phyloP scores from a whole-genome alignment of 2,888 invertebrate genomes.

The Drosophila neotestacea region DNA sequence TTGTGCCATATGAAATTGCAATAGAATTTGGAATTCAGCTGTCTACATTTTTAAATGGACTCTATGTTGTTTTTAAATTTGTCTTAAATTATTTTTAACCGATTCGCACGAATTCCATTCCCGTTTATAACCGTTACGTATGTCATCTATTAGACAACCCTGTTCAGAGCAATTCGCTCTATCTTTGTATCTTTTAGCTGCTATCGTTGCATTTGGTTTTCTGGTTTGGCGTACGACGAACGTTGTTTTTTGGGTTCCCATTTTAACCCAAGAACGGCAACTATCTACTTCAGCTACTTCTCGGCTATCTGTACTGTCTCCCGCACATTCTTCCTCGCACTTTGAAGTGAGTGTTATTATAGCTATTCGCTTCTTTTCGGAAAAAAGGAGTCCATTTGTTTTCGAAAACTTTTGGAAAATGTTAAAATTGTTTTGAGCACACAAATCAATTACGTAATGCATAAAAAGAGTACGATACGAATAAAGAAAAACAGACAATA shows the following conservation, averaged over 20 bases:
- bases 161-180: conserved; percentile 10
- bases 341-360: conserved; percentile 62
- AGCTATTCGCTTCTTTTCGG: not conserved
- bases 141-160: conserved; percentile 49
- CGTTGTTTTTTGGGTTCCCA: conserved; percentile 68
- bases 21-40: not conserved
- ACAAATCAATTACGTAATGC: conserved; percentile 64
- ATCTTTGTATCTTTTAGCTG: conserved; percentile 36
- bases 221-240: conserved; percentile 78
- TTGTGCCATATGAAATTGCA: not conserved
- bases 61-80: not conserved
- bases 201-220: conserved; percentile 75
- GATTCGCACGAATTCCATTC: not conserved
- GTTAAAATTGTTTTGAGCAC: conserved; percentile 11
- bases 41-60: not conserved
- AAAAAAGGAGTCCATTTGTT: conserved; percentile 12
- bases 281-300: conserved; percentile 53
- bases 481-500: conserved; percentile 41
- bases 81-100: not conserved
- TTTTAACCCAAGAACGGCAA: conserved; percentile 53
- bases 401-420: conserved; percentile 35
- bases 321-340: conserved; percentile 50
- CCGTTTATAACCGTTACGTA: conserved; percentile 21
- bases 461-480: conserved; percentile 36
- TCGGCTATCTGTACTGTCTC: conserved; percentile 44